Base-by-base conservation (phyloP, 2,797 vertebrate species). In the Aythya fuligula region DNA sequence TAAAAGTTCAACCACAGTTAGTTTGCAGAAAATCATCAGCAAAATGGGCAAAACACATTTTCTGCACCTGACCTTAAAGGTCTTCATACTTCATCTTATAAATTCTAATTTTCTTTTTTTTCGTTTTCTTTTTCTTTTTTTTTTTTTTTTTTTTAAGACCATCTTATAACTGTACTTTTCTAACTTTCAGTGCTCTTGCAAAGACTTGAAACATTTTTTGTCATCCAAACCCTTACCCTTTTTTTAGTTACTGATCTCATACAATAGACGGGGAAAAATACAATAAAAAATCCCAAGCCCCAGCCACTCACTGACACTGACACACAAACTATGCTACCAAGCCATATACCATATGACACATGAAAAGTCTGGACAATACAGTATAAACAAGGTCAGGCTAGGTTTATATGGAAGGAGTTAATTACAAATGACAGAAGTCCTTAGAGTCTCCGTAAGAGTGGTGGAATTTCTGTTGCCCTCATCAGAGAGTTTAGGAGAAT, bases 401-500 rank as follows among this genome's bases (percentile, higher is more conserved):
- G 30, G 54, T 93, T 95, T 95, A 85, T 90, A 65, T 19, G 49
- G 86, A 87, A 89, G 80, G 93, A 90, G 81, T 93, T 96, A 94
- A 96, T 96, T 95, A 95, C 77, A 93, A 90, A 89, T 65, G 86
- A 94, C 72, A 91, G 81, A 84, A 79, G 61, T 92, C 90, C 66
- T 95, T 75, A 83, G 84, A 93, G 86, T 78, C 79, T 95, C 43
- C 65, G 28, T 56, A 94, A 78, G 81, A 75, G 69, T 74, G 39
- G 73, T 90, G 65, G 69, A 87, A 93, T 92, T 95, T 95, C 88
- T 92, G 54, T 81, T 88, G 85, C 87, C 51, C 87, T 80, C 93
- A 88, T 87, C 83, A 87, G 71, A 90, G 78, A 72, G 21, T 93
- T 95, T 87, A 94, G 77, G 47, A 53, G 87, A 89, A 27, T 84